Evolutionary conservation across 2,113 vertebrate species (phyloP), one percentile per base, ranked within the genome.

Genomic region (Arenaria interpres): DNA sequence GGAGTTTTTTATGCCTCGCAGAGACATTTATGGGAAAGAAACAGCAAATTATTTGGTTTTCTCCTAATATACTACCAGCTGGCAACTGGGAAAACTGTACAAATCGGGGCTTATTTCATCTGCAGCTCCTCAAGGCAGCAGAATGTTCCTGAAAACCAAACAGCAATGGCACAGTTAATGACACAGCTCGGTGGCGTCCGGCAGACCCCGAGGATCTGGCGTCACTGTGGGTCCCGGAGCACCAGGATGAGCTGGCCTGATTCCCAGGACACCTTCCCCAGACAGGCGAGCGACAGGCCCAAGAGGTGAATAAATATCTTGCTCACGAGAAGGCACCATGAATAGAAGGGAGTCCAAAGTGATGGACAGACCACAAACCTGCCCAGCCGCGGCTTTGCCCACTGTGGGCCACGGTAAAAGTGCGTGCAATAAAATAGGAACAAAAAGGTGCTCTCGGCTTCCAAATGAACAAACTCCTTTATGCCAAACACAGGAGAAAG

Each of bases 11-110:
- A 1, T 64, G 66, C 81, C 66, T 92, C 14, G 0, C 67, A 7
- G 85, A 54, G 85, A 66, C 14, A 20, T 69, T 73, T 46, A 14
- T 12, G 50, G 63, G 75, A n/a, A 89, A 51, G 71, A 88, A 95
- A 43, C 25, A 51, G 72, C 21, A 9, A 85, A 59, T 88, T 1
- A 94, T 90, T 88, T 54, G 63, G 63, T 93, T 97, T 93, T 80
- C 91, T 88, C 85, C 82, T 88, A 18, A 69, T 37, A 22, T 3
- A 27, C 45, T 48, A 75, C 82, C 96, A 94, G 95, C 81, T 97
- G 96, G 96, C 63, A 82, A 45, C 17, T 3, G 1, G 67, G 82
- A 7, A 6, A 24, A 4, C 15, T 2, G 73, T 8, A 50, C 7
- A 10, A 74, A 1, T 37, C 4, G 53, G 62, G 68, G 53, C 37